phyloP scores from a whole-genome alignment of 2,888 invertebrate genomes.

The Drosophila barbarae region DNA sequence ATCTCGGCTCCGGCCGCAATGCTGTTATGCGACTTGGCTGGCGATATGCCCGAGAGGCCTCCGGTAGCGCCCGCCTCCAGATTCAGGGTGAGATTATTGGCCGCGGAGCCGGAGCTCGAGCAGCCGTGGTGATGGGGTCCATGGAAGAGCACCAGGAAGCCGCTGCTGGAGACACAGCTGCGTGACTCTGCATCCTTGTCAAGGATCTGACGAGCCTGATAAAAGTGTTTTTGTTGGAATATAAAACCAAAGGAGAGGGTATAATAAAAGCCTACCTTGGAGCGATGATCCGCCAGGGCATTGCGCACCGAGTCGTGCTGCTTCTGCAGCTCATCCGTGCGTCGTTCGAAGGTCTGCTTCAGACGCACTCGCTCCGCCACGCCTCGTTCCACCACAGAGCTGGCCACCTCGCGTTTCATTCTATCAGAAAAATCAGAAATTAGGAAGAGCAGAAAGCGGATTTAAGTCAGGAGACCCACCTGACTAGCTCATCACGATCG shows the following conservation, averaged over 20 bases:
- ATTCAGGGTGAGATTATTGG: constrained; percentile 68
- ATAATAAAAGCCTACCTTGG: constrained; percentile 81
- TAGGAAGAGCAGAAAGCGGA: rapidly evolving
- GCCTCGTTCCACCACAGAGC: constrained; percentile 89
- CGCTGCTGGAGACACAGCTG: constrained; percentile 76
- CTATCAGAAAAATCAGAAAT: constrained; percentile 42
- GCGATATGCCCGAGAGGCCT: constrained; percentile 66
- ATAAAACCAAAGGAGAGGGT: not conserved
- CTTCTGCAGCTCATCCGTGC: constrained; percentile 87
- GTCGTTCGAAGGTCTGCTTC: constrained; percentile 87
- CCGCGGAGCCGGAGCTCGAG: constrained; percentile 50
- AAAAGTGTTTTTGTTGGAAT: not conserved
- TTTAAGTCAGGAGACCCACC: constrained; percentile 80
- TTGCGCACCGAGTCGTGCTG: constrained; percentile 89
- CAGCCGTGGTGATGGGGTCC: constrained; percentile 63
- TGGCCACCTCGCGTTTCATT: constrained; percentile 80
- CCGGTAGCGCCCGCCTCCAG: constrained; percentile 55
- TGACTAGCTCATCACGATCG: constrained; percentile 95
- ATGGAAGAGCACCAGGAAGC: constrained; percentile 78
- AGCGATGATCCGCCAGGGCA: constrained; percentile 84
- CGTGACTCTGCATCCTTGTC: constrained; percentile 79
- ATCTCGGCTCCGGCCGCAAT: constrained; percentile 56
- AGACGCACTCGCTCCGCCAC: constrained; percentile 92
- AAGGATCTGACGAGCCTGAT: constrained; percentile 78
- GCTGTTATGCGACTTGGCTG: constrained; percentile 75